Evolutionary conservation across 2,797 vertebrate genomes (phyloP), one percentile per base, ranked within the genome.

Genomic region (Manis crassicaudata): DNA sequence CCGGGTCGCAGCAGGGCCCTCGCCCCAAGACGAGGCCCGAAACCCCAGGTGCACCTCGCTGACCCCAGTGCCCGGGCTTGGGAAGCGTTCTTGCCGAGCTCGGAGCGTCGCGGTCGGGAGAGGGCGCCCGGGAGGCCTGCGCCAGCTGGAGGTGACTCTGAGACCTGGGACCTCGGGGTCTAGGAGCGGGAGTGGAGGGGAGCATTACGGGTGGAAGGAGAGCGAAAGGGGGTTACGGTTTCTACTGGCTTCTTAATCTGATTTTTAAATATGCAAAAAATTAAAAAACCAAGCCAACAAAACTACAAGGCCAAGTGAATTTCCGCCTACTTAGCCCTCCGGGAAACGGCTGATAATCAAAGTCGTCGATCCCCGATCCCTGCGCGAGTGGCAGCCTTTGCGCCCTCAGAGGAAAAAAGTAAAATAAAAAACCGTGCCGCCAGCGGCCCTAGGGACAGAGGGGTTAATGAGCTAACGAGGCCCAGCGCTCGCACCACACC

Each of bases 401-500:
- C 37, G 50, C 85, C 88, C 77, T 92, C 89, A 27, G 3, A 73
- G 17, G 60, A 27, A 88, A 65, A 62, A 90, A 27, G 86, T 73
- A 83, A 97, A 94, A 88, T 84, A 90, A 96, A 97, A 96, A 94
- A 85, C 73, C n/a, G 7, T 23, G 72, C 88, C 2, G 43, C 62
- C 83, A 75, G 81, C 43, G 97, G 97, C 98, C 97, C 90, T 52
- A 98, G 97, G 96, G 97, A 97, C 98, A 98, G 98, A 97, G 98
- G 98, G 98, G 99, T 99, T 99, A 99, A 99, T 89, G 96, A 98
- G 98, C 98, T 98, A 99, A 98, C 97, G 96, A 99, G 98, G 98
- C 98, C 98, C 98, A 97, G 98, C 95, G 97, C 98, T 99, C 98
- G 96, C 98, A 98, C 95, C 98, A 97, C 98, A 98, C 99, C 98